Base-by-base conservation (phyloP, 2,113 vertebrate species). In the Shinisaurus crocodilurus region DNA sequence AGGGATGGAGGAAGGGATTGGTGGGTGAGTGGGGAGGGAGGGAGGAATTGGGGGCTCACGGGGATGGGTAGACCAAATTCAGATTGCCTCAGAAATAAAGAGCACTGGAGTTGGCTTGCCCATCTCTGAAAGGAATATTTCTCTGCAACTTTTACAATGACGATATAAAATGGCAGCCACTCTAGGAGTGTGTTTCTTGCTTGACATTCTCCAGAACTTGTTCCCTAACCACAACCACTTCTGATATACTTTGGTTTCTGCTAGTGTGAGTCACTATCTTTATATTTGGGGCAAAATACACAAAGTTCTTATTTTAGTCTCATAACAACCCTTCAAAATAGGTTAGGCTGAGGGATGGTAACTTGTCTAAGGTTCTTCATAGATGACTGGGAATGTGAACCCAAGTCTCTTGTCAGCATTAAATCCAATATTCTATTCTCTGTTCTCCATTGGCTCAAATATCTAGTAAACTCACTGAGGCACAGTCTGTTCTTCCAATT, bases 401-500 rank as follows among this genome's bases (percentile, higher is more conserved):
- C 23, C 25, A n/a, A 12, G 6, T 34, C 43, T 48, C 43, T 34
- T 32, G 2, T 6, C 10, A 48, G 29, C 7, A 15, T 8, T 27
- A 32, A 27, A 6, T 67, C 15, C 27, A 85, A 32, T 40, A 8
- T 5, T 63, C 25, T 40, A 8, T 12, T 12, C 9, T 48, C 40
- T 87, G 27, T 34, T 79, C n/a, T 16, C 34, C 57, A 45, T 16
- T 20, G 74, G 57, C 54, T 50, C 43, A 48, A 27, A n/a, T 80
- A 27, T 15, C 32, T 54, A 16, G 54, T 27, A 81, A 89, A 91
- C 8, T 70, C 88, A 84, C 29, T 84, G 83, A 91, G 88, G 65
- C 40, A 88, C 79, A 37, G 82, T 67, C 4, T 50, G 29, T 89
- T 69, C 83, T 89, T 91, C 84, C 89, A 45, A 87, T 92, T 88